These are phyloP conservation scores for Phalacrocorax aristotelis DNA, from an alignment of 2,113 vertebrate species.

Conservation along the genomic window DNA sequence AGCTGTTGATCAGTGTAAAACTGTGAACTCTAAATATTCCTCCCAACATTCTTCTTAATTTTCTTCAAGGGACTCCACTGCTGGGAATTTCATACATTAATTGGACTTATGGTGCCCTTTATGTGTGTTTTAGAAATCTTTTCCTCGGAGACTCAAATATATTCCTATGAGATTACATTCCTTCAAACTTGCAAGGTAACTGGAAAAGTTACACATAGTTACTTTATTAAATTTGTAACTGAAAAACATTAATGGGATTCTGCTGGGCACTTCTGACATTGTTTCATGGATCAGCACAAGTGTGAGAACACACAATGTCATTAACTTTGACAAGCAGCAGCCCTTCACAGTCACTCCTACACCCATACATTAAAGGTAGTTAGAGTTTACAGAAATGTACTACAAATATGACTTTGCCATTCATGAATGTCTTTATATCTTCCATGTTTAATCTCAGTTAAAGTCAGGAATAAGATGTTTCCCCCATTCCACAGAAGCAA, in stretches of 20 bases:
- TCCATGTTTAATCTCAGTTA: not conserved
- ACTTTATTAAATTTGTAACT: not conserved
- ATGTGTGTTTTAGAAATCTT: not conserved
- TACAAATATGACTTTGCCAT: not conserved
- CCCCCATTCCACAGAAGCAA: not conserved
- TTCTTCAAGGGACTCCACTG: not conserved
- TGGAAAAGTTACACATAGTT: not conserved
- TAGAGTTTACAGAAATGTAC: not conserved
- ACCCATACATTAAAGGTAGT: not conserved
- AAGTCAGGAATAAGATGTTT: not conserved
- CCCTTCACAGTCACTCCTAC: not conserved
- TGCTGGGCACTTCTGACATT: not conserved
- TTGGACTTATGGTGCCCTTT: not conserved
- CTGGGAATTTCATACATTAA: not conserved
- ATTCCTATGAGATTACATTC: not conserved
- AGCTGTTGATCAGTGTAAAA: slow-evolving; percentile 48
- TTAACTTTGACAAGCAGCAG: not conserved
- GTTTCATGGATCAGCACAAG: not conserved
- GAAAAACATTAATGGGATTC: not conserved
- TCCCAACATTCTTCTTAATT: slow-evolving; percentile 13
- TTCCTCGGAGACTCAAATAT: not conserved
- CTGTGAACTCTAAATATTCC: not conserved
- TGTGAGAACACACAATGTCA: not conserved
- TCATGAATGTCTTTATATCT: not conserved
- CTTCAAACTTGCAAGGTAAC: not conserved